These are phyloP conservation scores for Epinephelus awoara DNA, from an alignment of 2,797 vertebrate genomes.

Conservation along the genomic window DNA sequence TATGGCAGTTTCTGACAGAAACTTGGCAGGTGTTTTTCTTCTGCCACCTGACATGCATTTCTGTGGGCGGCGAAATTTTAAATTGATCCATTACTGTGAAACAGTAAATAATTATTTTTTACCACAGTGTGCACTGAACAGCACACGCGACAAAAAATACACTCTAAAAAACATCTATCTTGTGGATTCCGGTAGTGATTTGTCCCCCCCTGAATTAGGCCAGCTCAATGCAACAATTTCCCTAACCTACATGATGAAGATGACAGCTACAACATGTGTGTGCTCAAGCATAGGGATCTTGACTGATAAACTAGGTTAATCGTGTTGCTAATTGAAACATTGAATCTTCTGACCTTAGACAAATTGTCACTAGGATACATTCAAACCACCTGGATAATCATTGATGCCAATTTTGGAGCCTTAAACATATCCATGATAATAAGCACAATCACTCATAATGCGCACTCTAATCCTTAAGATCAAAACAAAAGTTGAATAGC, in stretches of 20 bases:
- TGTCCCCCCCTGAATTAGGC: too few species aligned
- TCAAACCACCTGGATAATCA: background rate
- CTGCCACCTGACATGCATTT: slow-evolving; percentile 15
- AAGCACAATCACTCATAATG: background rate
- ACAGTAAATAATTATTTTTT: background rate
- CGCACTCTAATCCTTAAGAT: background rate
- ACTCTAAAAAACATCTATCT: background rate
- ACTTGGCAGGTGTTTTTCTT: slow-evolving; percentile 25
- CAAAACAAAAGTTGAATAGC: background rate
- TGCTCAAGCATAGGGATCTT: background rate
- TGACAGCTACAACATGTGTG: background rate
- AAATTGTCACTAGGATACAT: background rate
- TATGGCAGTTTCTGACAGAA: slow-evolving; percentile 44
- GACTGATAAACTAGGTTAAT: background rate
- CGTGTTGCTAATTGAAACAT: background rate
- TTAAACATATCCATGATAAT: slow-evolving; percentile 1
- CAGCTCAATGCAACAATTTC: background rate
- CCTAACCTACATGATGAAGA: background rate
- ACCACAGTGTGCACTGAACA: background rate
- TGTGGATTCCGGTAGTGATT: too few species aligned
- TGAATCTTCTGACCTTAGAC: background rate
- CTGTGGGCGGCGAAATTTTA: background rate
- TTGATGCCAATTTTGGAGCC: background rate
- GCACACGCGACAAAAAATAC: background rate
- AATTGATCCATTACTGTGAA: background rate